Base-by-base conservation (phyloP, 1,140 invertebrate genomes). In the Eurosta solidaginis region DNA sequence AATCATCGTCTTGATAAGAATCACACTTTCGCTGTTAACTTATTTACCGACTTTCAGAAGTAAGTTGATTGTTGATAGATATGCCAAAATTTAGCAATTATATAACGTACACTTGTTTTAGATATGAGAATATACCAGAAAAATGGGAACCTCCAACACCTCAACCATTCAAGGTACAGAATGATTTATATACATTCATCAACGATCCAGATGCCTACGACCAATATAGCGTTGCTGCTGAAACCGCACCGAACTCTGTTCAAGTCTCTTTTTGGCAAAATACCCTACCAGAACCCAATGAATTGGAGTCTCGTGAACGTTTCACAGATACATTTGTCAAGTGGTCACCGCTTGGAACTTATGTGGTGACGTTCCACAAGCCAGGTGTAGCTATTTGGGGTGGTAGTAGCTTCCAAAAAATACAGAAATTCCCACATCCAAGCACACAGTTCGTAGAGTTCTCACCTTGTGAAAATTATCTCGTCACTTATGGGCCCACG, bases 321-420 rank as follows among this genome's bases (percentile, higher is more conserved):
- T 88, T 86, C 47, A 87, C 85, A 6, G 97, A 99, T 86, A 96
- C 95, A 0, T 97, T 97, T 85, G 94, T 98, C 1, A 95, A 95
- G 81, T 99, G 98, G 98, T 99, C 98, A 25, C 98, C 97, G 1
- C 89, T 97, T 45, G 98, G 98, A 44, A 98, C 97, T 2, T 99
- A 97, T 88, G 89, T 99, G 47, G 93, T 97, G 0, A 99, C 98
- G 0, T 97, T 99, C 88, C 98, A 99, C 88, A 93, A 93, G 85
- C 92, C 94, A 82, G 98, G 98, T 80, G 96, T 99, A 77, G 97
- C 96, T 0, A 89, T 99, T 25, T 99, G 98, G 98, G 98, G 96
- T 68, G 97, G 98, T 1, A 94, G 96, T 42, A 93, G 95, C 80
- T 99, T 98, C 89, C 91, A 92, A 9, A 96, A 98, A 87, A 94